A percentile compares a stretch with the other conserved stretches of the same genome.
Conservation (phyloP, 2,113 vertebrate genomes). For the Coturnix japonica region DNA sequence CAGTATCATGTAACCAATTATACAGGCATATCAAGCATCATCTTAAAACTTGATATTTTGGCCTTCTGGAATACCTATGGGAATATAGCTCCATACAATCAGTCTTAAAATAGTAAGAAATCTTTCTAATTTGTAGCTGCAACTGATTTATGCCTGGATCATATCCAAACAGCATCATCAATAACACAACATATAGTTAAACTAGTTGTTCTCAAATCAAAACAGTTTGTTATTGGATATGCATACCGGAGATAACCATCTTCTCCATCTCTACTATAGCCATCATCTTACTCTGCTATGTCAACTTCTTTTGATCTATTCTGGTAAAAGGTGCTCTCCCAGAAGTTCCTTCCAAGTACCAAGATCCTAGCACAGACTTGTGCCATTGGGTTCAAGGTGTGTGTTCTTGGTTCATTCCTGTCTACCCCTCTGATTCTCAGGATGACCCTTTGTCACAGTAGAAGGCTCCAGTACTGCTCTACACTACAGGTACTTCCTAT, state of each 20-base stretch:
- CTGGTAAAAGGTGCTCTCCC: not conserved
- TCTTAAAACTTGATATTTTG: not conserved
- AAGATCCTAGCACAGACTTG: not conserved
- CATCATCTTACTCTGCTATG: not conserved
- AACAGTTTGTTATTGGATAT: not conserved
- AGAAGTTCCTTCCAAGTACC: not conserved
- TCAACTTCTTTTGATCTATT: not conserved
- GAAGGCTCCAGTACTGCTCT: not conserved
- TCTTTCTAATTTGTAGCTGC: not conserved
- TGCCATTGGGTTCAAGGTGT: rapidly evolving
- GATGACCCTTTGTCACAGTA: not conserved
- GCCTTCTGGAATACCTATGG: not conserved
- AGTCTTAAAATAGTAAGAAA: not conserved
- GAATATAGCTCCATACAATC: not conserved
- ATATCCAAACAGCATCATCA: not conserved
- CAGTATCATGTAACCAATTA: not conserved
- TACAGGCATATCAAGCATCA: not conserved
- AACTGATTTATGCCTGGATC: not conserved
- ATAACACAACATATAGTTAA: not conserved
- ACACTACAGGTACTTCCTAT: not conserved
- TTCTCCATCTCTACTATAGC: not conserved
- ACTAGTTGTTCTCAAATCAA: not conserved
- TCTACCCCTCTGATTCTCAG: not conserved
- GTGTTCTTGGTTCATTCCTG: not conserved
- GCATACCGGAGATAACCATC: rapidly evolving